Percentiles rank a stretch among this genome's conserved stretches.
These are phyloP conservation scores for Thamnophis elegans DNA, from an alignment of 2,797 vertebrate species.

Conservation along the genomic window DNA sequence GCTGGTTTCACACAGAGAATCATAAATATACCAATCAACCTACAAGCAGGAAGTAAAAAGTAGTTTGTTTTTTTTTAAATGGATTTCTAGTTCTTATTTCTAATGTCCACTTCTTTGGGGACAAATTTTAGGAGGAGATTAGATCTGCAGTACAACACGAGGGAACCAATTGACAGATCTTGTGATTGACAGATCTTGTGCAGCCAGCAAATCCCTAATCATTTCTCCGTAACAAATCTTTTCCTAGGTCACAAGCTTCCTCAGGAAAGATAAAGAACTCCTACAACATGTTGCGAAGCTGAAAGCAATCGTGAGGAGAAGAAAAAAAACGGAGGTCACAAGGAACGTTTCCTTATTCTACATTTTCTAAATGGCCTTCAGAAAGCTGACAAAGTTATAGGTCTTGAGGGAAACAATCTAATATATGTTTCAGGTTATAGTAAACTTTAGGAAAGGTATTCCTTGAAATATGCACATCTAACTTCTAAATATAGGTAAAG, in stretches of 20 bases:
- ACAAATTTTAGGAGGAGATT: not conserved
- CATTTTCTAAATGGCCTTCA: not conserved
- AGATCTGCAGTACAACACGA: not conserved
- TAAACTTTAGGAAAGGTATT: not conserved
- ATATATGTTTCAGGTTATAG: not conserved
- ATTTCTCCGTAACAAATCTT: accelerated
- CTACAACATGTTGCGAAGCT: not conserved
- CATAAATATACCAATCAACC: not conserved
- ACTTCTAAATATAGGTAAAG: not conserved
- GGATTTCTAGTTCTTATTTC: conserved; percentile 6
- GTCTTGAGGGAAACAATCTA: not conserved
- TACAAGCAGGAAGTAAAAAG: not conserved
- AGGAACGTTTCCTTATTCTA: not conserved
- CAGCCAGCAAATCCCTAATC: not conserved
- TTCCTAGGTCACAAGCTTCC: not conserved
- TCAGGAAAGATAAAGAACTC: not conserved
- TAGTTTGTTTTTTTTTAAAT: accelerated
- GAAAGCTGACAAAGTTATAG: not conserved
- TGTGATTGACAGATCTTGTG: not conserved
- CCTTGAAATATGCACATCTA: not conserved
- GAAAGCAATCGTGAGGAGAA: not conserved
- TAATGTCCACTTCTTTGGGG: not conserved
- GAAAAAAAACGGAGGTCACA: not conserved
- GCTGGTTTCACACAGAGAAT: not conserved
- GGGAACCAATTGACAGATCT: not conserved